Percentiles rank a stretch among this genome's conserved stretches.
Evolutionary conservation across 2,113 vertebrate species (phyloP).

Genomic region (Bubo blakistoni): DNA sequence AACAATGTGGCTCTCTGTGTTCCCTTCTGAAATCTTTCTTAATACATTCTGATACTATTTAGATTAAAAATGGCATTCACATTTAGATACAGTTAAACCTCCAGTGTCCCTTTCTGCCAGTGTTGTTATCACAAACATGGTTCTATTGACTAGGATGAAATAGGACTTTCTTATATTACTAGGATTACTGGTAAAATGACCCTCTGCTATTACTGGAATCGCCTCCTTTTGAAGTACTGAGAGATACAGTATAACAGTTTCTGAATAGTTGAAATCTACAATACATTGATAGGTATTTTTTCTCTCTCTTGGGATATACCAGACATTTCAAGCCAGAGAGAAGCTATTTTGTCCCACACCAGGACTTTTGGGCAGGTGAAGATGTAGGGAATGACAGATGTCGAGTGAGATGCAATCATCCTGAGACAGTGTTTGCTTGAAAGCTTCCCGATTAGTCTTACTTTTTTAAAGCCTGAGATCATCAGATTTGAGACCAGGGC

Average conservation of each 20-base stretch:
- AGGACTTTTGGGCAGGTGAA: background rate
- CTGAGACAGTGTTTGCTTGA: background rate
- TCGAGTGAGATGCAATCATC: background rate
- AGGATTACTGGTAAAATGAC: background rate
- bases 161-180: background rate
- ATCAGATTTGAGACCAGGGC: background rate
- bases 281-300: background rate
- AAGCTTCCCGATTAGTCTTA: background rate
- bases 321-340: background rate
- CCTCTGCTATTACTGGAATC: background rate
- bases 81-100: background rate
- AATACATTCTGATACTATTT: conserved; percentile 32
- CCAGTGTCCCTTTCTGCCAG: background rate
- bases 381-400: background rate
- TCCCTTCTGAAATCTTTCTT: conserved; percentile 10
- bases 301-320: background rate
- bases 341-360: background rate
- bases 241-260: background rate
- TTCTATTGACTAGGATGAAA: background rate
- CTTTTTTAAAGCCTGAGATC: background rate
- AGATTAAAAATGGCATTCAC: conserved; percentile 44
- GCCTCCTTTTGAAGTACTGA: background rate
- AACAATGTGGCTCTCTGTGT: background rate
- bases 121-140: background rate
- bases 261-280: background rate